Evolutionary conservation across 2,888 invertebrate genomes (phyloP), one percentile per base, ranked within the genome.

Genomic region (Sphinx pinastri): DNA sequence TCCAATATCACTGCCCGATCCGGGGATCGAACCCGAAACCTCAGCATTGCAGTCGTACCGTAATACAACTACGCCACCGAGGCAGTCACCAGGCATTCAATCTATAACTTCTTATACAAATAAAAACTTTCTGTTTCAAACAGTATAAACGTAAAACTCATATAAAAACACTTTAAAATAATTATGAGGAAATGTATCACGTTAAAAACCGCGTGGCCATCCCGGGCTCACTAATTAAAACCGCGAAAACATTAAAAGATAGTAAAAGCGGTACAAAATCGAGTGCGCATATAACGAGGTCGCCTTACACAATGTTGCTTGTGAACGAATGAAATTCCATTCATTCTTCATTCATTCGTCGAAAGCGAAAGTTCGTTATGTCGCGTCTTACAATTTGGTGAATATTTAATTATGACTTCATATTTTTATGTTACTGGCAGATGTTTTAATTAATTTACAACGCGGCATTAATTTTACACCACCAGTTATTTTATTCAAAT

Each of bases 341-440:
- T 79, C 79, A 76, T 76, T 80, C 76, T 71, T 79, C 81, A 76
- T 75, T 77, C 79, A 70, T 72, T 76, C 78, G 71, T 47, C 69
- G 73, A 84, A 76, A 81, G 77, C 71, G 79, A 79, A 79, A 83
- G 80, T 81, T 75, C 70, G 73, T 76, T 77, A 75, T 70, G 19
- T 47, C 63, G n/a, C 47, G 16, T 60, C 54, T 25, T 14, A 6
- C 14, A 54, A 54, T 54, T 45, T 25, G 25, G 47, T 19, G 11
- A 16, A 58, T 16, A 16, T 58, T 11, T 25, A 51, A 5, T 51
- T 14, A 59, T 38, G 31, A 38, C n/a, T 38, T 25, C 2, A 25
- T 25, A 25, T 25, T 25, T 25, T 38, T 38, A 2, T 8, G 38
- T 38, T 1, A 38, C 7, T 38, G 38, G 38, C 38, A 38, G 38